These are phyloP conservation scores for Heliconius ethilla DNA, from an alignment of 2,888 invertebrate genomes.

Conservation along the genomic window DNA sequence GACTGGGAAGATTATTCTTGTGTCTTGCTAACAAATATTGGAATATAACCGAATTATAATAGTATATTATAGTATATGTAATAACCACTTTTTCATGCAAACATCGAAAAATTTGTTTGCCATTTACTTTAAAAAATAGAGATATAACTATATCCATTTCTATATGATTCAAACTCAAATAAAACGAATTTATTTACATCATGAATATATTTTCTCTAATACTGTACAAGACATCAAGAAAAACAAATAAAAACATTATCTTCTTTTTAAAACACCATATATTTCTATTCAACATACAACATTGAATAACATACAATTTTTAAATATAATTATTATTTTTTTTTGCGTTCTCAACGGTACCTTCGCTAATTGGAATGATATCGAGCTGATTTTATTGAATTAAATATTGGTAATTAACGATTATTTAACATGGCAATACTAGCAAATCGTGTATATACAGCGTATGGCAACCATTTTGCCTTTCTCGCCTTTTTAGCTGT, in stretches of 20 bases:
- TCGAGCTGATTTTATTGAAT: constrained; percentile 68
- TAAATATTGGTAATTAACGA: constrained; percentile 48
- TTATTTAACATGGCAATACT: constrained; percentile 49
- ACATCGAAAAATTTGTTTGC: no score
- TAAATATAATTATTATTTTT: constrained; percentile 52
- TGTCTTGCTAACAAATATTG: no score
- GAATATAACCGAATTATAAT: no score
- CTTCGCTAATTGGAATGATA: constrained; percentile 74
- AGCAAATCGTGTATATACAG: constrained; percentile 53
- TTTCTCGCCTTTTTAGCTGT: constrained; percentile 37
- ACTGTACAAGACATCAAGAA: constrained; percentile 67
- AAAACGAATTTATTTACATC: constrained; percentile 46
- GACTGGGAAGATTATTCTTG: no score
- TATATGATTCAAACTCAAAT: background rate
- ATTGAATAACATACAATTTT: constrained; percentile 73
- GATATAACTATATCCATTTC: background rate
- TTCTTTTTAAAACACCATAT: constrained; percentile 69
- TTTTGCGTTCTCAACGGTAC: constrained; percentile 65
- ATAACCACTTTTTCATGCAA: no score
- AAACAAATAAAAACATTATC: constrained; percentile 62
- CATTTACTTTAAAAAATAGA: no score
- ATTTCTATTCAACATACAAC: constrained; percentile 78
- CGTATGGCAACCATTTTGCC: constrained; percentile 43
- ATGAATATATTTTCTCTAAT: constrained; percentile 77
- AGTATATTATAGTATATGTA: no score